Percentiles rank a stretch among this genome's conserved stretches.
Conservation (phyloP, 2,888 invertebrate species). For the Sinopyrophorus schimmeli region DNA sequence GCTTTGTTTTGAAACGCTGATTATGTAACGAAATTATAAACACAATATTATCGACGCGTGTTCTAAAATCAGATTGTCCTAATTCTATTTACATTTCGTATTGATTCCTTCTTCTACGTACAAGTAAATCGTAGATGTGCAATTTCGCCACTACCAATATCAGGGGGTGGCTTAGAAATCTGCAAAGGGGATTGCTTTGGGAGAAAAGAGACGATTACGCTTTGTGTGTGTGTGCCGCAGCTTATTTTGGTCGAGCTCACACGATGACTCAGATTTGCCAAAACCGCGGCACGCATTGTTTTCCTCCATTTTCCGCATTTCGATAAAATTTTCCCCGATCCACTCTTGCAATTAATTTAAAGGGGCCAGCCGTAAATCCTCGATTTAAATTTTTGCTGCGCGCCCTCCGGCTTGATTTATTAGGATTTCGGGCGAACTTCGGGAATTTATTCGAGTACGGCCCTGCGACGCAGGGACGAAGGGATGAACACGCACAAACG, state of each 20-base stretch:
- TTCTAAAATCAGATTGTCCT: constrained; percentile 13
- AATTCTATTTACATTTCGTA: constrained; percentile 26
- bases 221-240: constrained; percentile 30
- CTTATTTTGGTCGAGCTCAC: constrained; percentile 31
- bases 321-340: not conserved
- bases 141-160: constrained; percentile 27
- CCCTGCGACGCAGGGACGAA: constrained; percentile 6
- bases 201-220: constrained; percentile 30
- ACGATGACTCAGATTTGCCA: constrained; percentile 30
- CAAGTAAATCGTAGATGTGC: constrained; percentile 29
- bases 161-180: constrained; percentile 25
- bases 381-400: too few relatives aligned
- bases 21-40: constrained; percentile 13
- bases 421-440: constrained; percentile 9
- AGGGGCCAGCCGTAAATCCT: too few relatives aligned
- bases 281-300: constrained; percentile 15
- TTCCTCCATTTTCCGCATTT: not conserved
- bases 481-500: constrained; percentile 24
- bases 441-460: constrained; percentile 10
- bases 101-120: constrained; percentile 28
- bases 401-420: too few relatives aligned
- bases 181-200: constrained; percentile 25
- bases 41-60: constrained; percentile 18
- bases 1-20: constrained; percentile 11
- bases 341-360: not conserved